A percentile compares a stretch with the other conserved stretches of the same genome.
These are phyloP conservation scores for Euglossa dilemma DNA, from an alignment of 1,140 invertebrate species.

Conservation along the genomic window DNA sequence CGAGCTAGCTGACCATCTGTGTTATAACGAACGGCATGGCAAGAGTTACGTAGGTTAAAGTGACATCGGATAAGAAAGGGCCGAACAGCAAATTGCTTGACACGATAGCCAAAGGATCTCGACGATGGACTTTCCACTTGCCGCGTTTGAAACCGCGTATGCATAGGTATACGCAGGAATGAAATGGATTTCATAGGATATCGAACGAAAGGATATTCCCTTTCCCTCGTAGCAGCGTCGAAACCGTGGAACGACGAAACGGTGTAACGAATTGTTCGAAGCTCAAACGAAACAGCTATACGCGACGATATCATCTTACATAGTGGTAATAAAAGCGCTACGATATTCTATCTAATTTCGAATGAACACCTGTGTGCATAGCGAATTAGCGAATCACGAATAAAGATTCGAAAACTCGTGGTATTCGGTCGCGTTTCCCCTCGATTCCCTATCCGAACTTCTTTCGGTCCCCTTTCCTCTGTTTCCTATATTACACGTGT, in stretches of 20 bases:
- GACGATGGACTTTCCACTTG: neutral
- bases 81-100: neutral
- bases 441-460: neutral
- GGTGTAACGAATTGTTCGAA: neutral
- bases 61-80: neutral
- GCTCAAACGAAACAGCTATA: conserved; percentile 15
- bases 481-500: too few species aligned
- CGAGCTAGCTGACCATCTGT: neutral
- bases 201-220: neutral
- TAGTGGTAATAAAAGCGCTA: neutral
- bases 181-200: too few species aligned
- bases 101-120: too few species aligned
- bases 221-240: neutral
- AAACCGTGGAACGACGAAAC: conserved; percentile 9
- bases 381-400: conserved; percentile 27
- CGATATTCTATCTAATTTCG: conserved; percentile 23
- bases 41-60: neutral
- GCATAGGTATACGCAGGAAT: neutral
- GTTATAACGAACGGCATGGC: conserved; percentile 27
- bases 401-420: conserved; percentile 21
- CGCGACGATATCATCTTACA: neutral
- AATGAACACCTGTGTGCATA: conserved; percentile 39
- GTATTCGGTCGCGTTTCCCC: neutral
- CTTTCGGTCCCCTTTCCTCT: too few species aligned
- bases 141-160: neutral